These are phyloP conservation scores for Aleiodes testaceus DNA, from an alignment of 2,888 invertebrate genomes.

Conservation along the genomic window DNA sequence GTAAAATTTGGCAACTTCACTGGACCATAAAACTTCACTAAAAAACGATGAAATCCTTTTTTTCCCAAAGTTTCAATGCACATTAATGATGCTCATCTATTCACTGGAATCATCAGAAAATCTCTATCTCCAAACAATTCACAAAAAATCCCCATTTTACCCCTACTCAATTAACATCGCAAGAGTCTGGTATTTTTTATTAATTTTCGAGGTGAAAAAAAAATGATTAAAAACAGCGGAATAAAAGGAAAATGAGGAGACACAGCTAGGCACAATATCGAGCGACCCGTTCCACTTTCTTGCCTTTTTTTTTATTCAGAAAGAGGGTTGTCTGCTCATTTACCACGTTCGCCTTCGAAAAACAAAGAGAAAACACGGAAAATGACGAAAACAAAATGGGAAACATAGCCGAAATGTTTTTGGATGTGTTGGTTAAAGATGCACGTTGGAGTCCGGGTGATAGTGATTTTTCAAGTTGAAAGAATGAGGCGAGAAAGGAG, in stretches of 20 bases:
- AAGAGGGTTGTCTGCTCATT: slow-evolving; percentile 11
- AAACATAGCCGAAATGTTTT: neutral
- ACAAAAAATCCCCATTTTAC: too few species aligned
- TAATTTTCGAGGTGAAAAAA: neutral
- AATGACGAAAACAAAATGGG: slow-evolving; percentile 8
- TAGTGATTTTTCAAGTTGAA: neutral
- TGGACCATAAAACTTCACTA: neutral
- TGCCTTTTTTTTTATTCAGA: slow-evolving; percentile 44
- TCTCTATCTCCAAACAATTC: too few species aligned
- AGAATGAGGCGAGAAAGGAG: slow-evolving; percentile 38
- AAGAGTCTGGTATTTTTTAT: neutral
- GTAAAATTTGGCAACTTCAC: neutral
- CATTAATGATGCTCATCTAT: neutral
- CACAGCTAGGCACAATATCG: slow-evolving; percentile 53
- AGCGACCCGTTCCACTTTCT: slow-evolving; percentile 63
- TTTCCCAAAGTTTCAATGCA: neutral
- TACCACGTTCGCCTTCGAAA: slow-evolving; percentile 33
- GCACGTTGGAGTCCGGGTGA: too few species aligned
- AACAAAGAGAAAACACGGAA: slow-evolving; percentile 25
- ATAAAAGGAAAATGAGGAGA: slow-evolving; percentile 5
- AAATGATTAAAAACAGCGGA: slow-evolving; percentile 4
- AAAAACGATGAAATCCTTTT: neutral
- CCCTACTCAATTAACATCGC: too few species aligned
- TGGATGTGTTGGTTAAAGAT: too few species aligned
- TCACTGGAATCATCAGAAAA: too few species aligned